phyloP scores from a whole-genome alignment of 2,888 invertebrate genomes.

The Deroplatys truncata region DNA sequence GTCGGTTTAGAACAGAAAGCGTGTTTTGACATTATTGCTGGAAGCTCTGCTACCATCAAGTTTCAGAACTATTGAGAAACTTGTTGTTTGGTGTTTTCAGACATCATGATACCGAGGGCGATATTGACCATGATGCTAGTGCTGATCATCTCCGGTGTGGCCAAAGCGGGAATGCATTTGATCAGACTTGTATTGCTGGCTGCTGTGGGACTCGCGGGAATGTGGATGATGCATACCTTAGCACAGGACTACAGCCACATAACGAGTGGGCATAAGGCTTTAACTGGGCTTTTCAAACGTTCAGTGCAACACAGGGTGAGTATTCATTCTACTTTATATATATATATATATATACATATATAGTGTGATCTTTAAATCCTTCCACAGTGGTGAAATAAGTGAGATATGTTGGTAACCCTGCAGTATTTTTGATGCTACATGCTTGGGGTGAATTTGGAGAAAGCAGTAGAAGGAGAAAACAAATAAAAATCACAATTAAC shows the following conservation, averaged over 20 bases:
- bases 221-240: slow-evolving; percentile 48
- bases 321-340: too few species aligned
- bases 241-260: slow-evolving; percentile 46
- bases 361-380: too few species aligned
- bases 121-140: slow-evolving; percentile 18
- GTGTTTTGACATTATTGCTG: too few species aligned
- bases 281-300: slow-evolving; percentile 4
- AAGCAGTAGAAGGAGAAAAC: too few species aligned
- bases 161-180: slow-evolving; percentile 43
- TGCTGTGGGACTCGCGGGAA: slow-evolving; percentile 45
- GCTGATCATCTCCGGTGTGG: slow-evolving; percentile 35
- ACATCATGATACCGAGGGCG: not conserved
- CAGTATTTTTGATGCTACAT: too few species aligned
- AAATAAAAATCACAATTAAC: too few species aligned
- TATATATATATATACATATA: too few species aligned
- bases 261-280: slow-evolving; percentile 26
- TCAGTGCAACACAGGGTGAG: not conserved
- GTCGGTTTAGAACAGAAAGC: too few species aligned
- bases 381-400: too few species aligned
- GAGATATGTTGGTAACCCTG: too few species aligned
- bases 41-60: too few species aligned
- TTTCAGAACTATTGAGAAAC: not conserved
- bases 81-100: not conserved
- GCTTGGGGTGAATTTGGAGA: too few species aligned
- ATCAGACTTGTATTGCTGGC: slow-evolving; percentile 44